Evolutionary conservation across 2,797 vertebrate genomes (phyloP), one percentile per base, ranked within the genome.

Genomic region (Argya squamiceps): DNA sequence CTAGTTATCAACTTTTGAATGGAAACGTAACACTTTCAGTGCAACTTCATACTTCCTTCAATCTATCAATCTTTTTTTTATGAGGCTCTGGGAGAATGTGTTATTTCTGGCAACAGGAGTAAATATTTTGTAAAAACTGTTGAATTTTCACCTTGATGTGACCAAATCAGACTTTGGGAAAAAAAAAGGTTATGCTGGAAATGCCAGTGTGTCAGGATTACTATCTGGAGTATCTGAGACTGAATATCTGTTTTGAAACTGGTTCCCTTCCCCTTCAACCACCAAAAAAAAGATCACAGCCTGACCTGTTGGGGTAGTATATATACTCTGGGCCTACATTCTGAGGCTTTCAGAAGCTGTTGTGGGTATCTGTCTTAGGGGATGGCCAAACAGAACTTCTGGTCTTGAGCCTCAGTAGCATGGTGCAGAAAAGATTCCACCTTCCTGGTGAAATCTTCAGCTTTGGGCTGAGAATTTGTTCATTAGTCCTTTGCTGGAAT

Each of bases 261-360:
- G 11, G 5, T 39, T 3, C 3, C 9, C 12, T 43, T 67, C 10
- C 9, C 15, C 15, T 53, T 8, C 30, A 80, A 0, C 2, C 7
- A 22, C 17, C 2, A 12, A 27, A 32, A 43, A 64, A 47, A 73
- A 55, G 9, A 23, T 4, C 32, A 21, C 15, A 41, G 11, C 11
- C 17, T 69, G 21, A 27, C 55, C 15, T 65, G 1, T 7, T 43
- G 36, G 13, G 3, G 9, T 32, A 80, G 58, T 70, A 10, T 43
- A 1, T 27, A 15, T 11, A 18, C 2, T 32, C 34, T 44, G 12
- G 21, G 5, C 4, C 37, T 75, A 32, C 11, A 8, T 37, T 79
- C 30, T 59, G 50, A 34, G 47, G 10, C 9, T 63, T 63, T 70
- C 27, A 52, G 39, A 62, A 69, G 29, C 23, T 56, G 6, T n/a